Evolutionary conservation across 2,888 invertebrate genomes (phyloP).

Genomic region (Eupeodes latifasciatus): DNA sequence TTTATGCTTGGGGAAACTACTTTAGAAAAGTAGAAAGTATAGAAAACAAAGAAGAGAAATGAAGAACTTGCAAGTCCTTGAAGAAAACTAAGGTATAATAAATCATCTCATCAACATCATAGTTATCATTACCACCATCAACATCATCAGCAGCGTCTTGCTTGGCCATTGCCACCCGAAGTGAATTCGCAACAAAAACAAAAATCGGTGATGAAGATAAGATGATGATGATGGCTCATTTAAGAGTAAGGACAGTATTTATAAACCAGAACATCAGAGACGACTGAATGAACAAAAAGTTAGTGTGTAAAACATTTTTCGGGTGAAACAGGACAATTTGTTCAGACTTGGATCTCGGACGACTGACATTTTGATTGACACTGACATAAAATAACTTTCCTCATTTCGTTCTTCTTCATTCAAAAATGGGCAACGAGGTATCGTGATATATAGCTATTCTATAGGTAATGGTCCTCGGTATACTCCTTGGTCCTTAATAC

Average conservation of each 20-base stretch:
- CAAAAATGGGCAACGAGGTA: slow-evolving; percentile 2
- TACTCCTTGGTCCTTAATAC: background rate
- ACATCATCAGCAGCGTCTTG: background rate
- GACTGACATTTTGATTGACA: slow-evolving; percentile 51
- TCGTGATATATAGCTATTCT: background rate
- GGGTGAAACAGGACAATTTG: slow-evolving; percentile 47
- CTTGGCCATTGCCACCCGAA: background rate
- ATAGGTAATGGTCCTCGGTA: background rate
- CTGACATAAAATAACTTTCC: slow-evolving; percentile 41
- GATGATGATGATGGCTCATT: slow-evolving; percentile 18
- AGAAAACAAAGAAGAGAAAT: background rate
- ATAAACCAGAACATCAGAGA: background rate
- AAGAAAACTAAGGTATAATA: slow-evolving; percentile 15
- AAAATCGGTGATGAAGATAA: background rate
- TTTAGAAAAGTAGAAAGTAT: background rate
- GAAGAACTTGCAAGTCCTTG: slow-evolving; percentile 10
- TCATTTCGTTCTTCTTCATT: slow-evolving; percentile 27
- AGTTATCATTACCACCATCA: too few relatives aligned
- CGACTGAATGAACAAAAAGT: background rate
- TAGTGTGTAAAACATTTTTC: slow-evolving; percentile 33
- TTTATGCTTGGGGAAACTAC: too few relatives aligned
- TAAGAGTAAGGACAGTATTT: background rate
- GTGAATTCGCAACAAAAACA: background rate
- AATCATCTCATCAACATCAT: slow-evolving; percentile 31
- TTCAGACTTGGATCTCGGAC: background rate